Base-by-base conservation (phyloP, 2,888 invertebrate genomes). In the Lumbricus terrestris region DNA sequence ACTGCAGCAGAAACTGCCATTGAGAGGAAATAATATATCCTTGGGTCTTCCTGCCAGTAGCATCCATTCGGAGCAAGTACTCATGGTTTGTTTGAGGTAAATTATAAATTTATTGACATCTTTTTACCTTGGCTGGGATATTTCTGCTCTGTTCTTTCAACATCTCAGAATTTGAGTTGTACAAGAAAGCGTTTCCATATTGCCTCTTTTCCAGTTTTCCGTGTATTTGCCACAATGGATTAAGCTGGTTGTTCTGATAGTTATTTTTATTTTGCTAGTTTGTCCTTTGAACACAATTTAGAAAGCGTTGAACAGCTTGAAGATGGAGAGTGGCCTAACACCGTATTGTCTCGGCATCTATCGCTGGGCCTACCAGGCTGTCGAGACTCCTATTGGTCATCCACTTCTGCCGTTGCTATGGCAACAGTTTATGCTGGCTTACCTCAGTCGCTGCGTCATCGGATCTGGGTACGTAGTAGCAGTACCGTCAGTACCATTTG, bases 291-390 rank as follows among this genome's bases (percentile, higher is more conserved):
- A 47, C 83, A 16, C 89, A 82, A 90, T 92, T 34, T 93, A 95
- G 94, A 93, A 93, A 92, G 92, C 93, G 37, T 92, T 93, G 16
- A 91, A 91, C 33, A 93, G 91, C 38, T 91, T 94, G 89, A 94
- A 94, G 92, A 91, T 94, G 23, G 93, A 94, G 54, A 91, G 93
- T 42, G 92, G 93, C 20, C 94, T 94, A 85, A 91, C 82, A 11
- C 4, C 38, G 20, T n/a, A 2, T 37, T 83, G n/a, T 38, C 89
- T 91, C 11, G 93, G 88, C 88, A 94, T 97, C 90, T 97, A 97
- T 93, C 96, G 97, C 91, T 97, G 97, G 96, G 96, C 97, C 0
- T 96, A 97, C 93, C 96, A 97, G 93, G 96, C 97, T 40, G 94
- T 97, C 69, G 96, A 96, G 92, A 96, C 97, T 90, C 96, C 96